A percentile compares a stretch with the other conserved stretches of the same genome.
Conservation (phyloP, 2,888 invertebrate genomes). For the Lepidocyrtoides sp. region DNA sequence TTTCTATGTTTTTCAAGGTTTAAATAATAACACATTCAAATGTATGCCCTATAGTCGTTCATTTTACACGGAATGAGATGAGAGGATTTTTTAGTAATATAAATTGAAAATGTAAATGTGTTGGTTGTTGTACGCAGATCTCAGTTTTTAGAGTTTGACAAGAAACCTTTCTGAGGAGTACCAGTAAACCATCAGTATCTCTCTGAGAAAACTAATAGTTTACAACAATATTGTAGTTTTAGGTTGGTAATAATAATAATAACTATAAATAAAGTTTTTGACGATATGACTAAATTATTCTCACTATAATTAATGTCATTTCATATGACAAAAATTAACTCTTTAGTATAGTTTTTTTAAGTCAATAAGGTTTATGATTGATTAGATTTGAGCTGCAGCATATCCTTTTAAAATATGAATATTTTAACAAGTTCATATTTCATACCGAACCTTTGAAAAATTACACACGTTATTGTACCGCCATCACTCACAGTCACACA, state of each 20-base stretch:
- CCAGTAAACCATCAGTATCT: too few relatives aligned
- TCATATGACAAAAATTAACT: conserved; percentile 22
- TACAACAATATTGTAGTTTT: background rate
- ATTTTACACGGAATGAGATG: conserved; percentile 41
- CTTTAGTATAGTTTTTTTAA: conserved; percentile 47
- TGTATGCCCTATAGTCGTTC: background rate
- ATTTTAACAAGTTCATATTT: conserved; percentile 2
- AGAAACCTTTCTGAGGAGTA: too few relatives aligned
- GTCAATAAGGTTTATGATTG: conserved; percentile 67
- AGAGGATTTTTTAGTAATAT: background rate
- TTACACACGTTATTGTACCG: background rate
- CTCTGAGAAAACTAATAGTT: background rate
- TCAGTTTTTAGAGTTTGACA: conserved; percentile 32
- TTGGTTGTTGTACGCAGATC: conserved; percentile 29
- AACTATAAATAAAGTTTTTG: background rate
- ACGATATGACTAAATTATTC: conserved; percentile 66
- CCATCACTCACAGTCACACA: background rate
- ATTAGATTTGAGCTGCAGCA: conserved; percentile 78
- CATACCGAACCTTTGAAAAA: background rate
- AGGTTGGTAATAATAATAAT: background rate
- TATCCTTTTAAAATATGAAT: conserved; percentile 9
- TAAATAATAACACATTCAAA: conserved; percentile 14
- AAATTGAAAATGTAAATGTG: conserved; percentile 46
- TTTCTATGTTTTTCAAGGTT: background rate
- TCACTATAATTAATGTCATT: conserved; percentile 61